Base-by-base conservation (phyloP, 2,113 vertebrate genomes). In the Perca schrenkii region DNA sequence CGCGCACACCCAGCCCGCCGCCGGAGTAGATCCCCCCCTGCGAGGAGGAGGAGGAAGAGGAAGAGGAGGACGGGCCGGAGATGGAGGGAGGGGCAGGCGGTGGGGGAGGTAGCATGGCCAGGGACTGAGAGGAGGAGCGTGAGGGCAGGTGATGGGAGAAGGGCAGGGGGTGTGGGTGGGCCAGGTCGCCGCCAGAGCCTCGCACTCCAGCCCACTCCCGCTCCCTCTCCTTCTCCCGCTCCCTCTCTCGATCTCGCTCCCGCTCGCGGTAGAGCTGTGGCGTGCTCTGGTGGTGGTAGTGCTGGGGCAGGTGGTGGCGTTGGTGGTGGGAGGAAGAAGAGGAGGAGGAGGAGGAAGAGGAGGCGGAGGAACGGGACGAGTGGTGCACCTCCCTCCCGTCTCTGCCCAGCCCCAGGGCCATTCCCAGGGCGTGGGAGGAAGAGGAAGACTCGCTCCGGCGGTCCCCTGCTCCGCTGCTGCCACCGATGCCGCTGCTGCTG, bases 271-370 rank as follows among this genome's bases (percentile, higher is more conserved):
- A 96, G 43, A 95, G 93, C 91, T 96, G 95, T 1, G 95, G 95
- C 5, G 95, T 96, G 92, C 95, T 96, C 94, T 96, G 95, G 92
- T 95, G 95, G 89, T 95, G 95, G 92, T 95, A 94, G 92, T 95
- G 94, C 86, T 95, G 95, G 15, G 94, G 94, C 74, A 95, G 89
- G 87, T 95, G 95, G 84, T 95, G 93, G 65, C 92, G 94, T 71
- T 95, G 94, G 77, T 94, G 93, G 66, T 93, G 92, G 62, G 92
- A 93, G 65, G 93, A 93, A 57, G 94, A 93, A 1, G 96, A 95
- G 47, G 96, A 95, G 3, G 95, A 95, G 25, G 96, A 95, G 0
- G 96, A 95, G 6, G 96, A 93, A 28, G 91, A 94, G 46, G 95
- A 94, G 67, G 82, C 95, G 0, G 95, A 94, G 53, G 95, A 95